Base-by-base conservation (phyloP, 2,797 vertebrate genomes). In the Loriculus beryllinus region DNA sequence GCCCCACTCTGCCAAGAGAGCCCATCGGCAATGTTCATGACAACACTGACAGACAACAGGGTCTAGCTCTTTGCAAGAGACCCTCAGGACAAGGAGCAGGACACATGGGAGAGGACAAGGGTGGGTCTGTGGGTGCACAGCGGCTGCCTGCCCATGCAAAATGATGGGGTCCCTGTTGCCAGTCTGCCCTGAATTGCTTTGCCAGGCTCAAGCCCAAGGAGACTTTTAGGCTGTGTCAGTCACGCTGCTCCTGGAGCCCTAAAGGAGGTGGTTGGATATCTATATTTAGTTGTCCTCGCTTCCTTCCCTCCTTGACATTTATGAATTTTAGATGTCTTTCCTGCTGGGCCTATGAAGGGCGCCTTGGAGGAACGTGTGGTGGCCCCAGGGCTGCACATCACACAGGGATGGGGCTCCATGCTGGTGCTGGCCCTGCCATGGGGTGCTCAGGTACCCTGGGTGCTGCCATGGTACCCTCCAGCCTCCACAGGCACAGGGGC, bases 241-340 rank as follows among this genome's bases (percentile, higher is more conserved):
- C 69, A 20, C 1, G 0, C 47, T 14, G 82, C 49, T 43, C 77
- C 51, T 67, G 43, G 57, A 59, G 62, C 88, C 76, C 33, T 56
- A 48, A 68, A 77, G 52, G 72, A 68, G 42, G 45, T 22, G 62
- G 81, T 81, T 68, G 57, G 68, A 5, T 42, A 23, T 54, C 90
- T 96, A 80, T 91, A 86, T 94, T 93, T 95, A 92, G 81, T n/a
- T 72, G 67, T 85, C 59, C 70, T 87, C 39, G 0, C 89, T 95
- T 92, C 90, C 90, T 69, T 92, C 78, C 74, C 88, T 82, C 87
- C 70, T 74, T 91, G 93, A 74, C 92, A 93, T 91, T 94, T 89
- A 93, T 88, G 77, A 95, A 95, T 92, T 94, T 94, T 86, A 83
- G 72, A 95, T 92, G 63, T 3, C 14, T 75, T 7, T 83, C 74